phyloP scores from a whole-genome alignment of 1,140 invertebrate genomes.

The Drosophila tropicalis region DNA sequence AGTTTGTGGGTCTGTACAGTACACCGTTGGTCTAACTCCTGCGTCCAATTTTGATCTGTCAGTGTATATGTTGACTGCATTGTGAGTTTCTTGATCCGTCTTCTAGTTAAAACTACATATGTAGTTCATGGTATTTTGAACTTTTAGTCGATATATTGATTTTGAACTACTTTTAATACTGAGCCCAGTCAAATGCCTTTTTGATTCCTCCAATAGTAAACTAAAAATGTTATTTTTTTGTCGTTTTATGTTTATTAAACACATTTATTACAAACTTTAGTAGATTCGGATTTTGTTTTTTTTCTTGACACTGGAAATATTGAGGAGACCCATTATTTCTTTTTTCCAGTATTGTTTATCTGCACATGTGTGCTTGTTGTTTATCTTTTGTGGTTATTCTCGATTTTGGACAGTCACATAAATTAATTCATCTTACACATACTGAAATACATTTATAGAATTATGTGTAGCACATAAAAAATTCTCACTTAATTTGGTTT shows the following conservation, averaged over 20 bases:
- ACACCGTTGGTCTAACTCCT: too few relatives aligned
- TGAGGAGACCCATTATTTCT: not conserved
- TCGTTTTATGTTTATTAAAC: constrained; percentile 33
- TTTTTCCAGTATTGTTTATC: not conserved
- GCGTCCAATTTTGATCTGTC: too few relatives aligned
- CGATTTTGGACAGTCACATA: constrained; percentile 15
- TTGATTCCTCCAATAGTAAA: not conserved
- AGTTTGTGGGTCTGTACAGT: too few relatives aligned
- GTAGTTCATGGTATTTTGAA: too few relatives aligned
- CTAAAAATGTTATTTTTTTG: not conserved
- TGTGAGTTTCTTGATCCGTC: too few relatives aligned
- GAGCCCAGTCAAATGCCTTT: not conserved
- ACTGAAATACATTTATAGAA: constrained; percentile 14
- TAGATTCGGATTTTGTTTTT: constrained; percentile 19
- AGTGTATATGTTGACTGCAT: too few relatives aligned
- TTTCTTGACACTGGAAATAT: not conserved
- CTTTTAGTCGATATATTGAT: too few relatives aligned
- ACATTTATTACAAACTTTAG: constrained; percentile 47
- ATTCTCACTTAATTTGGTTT: constrained; percentile 7
- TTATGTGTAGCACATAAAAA: constrained; percentile 14
- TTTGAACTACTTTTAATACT: too few relatives aligned
- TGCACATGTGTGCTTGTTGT: not conserved
- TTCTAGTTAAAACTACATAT: too few relatives aligned
- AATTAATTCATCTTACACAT: constrained; percentile 11
- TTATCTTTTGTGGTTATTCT: not conserved